A percentile compares a stretch with the other conserved stretches of the same genome.
These are phyloP conservation scores for Phymatocera aterrima DNA, from an alignment of 2,888 invertebrate genomes.

Conservation along the genomic window DNA sequence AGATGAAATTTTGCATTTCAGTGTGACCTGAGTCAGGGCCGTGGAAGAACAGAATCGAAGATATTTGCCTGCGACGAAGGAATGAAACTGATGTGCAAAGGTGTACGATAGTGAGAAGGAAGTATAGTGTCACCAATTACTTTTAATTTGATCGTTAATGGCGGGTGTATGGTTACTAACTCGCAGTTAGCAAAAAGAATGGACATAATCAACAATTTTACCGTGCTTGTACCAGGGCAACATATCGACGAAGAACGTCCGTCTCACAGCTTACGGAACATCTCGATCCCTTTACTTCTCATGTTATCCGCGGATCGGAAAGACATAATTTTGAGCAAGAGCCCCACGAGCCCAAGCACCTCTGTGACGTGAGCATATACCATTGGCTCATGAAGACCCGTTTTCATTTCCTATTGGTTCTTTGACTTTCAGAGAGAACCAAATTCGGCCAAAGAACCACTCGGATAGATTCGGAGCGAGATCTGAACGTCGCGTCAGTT, in stretches of 20 bases:
- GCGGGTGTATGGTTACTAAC: constrained; percentile 54
- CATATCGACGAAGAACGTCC: constrained; percentile 50
- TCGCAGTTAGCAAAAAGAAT: constrained; percentile 69
- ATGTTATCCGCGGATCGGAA: constrained; percentile 72
- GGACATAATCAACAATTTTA: constrained; percentile 75
- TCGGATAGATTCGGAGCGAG: constrained; percentile 8
- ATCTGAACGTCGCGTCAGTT: not conserved
- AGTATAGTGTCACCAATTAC: not conserved
- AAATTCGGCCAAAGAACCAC: constrained; percentile 65
- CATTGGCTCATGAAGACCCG: constrained; percentile 69
- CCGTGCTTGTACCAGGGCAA: constrained; percentile 64
- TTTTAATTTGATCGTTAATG: not conserved
- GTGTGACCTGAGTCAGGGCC: too few relatives aligned
- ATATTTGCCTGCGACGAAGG: not conserved
- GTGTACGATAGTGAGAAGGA: not conserved
- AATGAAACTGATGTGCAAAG: not conserved
- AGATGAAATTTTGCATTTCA: too few relatives aligned
- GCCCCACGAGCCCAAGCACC: constrained; percentile 73
- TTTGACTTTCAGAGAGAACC: constrained; percentile 57
- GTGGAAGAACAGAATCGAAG: too few relatives aligned
- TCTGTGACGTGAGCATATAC: constrained; percentile 66
- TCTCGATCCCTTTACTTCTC: constrained; percentile 52
- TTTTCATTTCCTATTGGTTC: constrained; percentile 69
- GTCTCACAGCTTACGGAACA: constrained; percentile 6
- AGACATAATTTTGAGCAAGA: constrained; percentile 75